Base-by-base conservation (phyloP, 2,113 vertebrate species). In the Sceloporus undulatus region DNA sequence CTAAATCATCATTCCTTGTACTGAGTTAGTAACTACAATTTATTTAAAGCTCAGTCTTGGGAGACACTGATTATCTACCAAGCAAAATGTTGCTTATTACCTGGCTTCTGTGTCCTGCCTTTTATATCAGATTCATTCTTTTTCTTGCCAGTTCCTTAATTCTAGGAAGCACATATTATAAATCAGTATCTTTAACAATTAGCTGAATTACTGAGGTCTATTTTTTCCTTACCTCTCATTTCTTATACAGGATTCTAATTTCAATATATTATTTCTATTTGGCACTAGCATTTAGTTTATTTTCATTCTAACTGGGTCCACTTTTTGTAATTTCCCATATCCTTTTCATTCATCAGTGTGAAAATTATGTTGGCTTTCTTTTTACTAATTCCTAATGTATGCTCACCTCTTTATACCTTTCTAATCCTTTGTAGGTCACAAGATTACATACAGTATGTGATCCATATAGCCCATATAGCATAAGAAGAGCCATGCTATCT, bases 211-310 rank as follows among this genome's bases (percentile, higher is more conserved):
- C 87, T 93, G 75, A 75, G 27, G 81, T 34, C 93, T 73, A 94
- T 90, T 92, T 79, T 86, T 90, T 66, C 21, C 59, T 81, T 65
- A 84, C 1, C 38, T 59, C 89, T n/a, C 70, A 38, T 94, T 91
- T 92, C 84, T 93, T 91, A 95, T 92, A 94, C 77, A 70, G 93
- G 88, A 74, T 82, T 96, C 90, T 91, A 93, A 91, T 96, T 96
- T 96, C 89, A 90, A 83, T 85, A 21, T 40, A 29, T 74, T 93
- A 74, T 94, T 95, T 94, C 87, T 56, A 85, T 75, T 91, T 92
- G 87, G 91, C 59, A 90, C 54, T 90, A 92, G 42, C 9, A 73
- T 94, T 91, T 92, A 2, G 21, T 94, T 95, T 96, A 91, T 93
- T 96, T 95, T 95, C 56, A 90, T 56, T 77, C 42, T 93, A 89